phyloP scores from a whole-genome alignment of 2,888 invertebrate species.

The Cephus rjabovi region DNA sequence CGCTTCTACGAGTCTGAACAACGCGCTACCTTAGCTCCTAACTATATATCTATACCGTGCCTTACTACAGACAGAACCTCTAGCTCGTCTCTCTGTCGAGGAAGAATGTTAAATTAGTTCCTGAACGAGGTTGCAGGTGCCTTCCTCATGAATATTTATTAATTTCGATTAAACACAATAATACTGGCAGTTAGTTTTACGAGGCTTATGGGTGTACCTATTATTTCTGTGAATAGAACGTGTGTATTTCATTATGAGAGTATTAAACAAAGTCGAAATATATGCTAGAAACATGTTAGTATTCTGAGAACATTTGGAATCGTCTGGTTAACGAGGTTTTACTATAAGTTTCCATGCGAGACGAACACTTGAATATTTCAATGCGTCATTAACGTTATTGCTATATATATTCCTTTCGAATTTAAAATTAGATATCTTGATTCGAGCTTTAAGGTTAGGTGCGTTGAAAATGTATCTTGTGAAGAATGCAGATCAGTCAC shows the following conservation, averaged over 20 bases:
- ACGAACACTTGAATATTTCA: not conserved
- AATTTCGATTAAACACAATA: conserved; percentile 10
- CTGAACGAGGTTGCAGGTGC: conserved; percentile 13
- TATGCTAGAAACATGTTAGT: not conserved
- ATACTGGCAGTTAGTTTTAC: conserved; percentile 12
- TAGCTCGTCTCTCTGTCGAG: conserved; percentile 13
- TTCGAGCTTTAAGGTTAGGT: not conserved
- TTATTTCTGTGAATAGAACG: not conserved
- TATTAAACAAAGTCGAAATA: not conserved
- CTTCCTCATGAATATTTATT: conserved; percentile 18
- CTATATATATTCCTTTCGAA: not conserved
- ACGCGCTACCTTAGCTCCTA: conserved; percentile 5
- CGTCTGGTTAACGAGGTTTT: not conserved
- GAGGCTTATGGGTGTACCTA: not conserved
- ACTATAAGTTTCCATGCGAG: not conserved
- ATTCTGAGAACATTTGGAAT: not conserved
- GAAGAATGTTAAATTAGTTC: conserved; percentile 24
- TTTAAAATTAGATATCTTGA: not conserved
- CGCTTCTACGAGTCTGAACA: not conserved
- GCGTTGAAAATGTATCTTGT: not conserved
- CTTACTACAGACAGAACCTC: conserved; percentile 11
- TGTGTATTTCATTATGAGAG: not conserved
- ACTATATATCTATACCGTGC: not conserved
- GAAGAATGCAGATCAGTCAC: not conserved
- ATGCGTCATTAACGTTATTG: not conserved